Conservation (phyloP, 2,888 invertebrate species). For the Protodeltote pygarga region DNA sequence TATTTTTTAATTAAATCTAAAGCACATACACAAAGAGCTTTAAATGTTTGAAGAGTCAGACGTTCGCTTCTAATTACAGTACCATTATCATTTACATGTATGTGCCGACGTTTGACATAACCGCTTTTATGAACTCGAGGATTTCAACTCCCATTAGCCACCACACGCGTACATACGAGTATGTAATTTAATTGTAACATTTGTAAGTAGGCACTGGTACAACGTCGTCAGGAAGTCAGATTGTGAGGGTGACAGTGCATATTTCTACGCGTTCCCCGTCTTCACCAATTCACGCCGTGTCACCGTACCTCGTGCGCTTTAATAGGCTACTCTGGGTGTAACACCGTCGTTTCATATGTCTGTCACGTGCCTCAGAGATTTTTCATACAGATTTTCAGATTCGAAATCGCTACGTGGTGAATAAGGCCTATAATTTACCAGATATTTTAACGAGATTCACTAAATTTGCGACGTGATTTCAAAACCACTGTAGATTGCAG, state of each 20-base stretch:
- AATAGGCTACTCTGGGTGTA: conserved; percentile 58
- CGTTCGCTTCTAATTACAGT: conserved; percentile 53
- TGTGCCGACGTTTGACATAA: conserved; percentile 51
- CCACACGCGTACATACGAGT: conserved; percentile 39
- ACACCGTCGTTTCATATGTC: conserved; percentile 63
- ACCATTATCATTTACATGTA: conserved; percentile 47
- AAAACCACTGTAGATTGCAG: background rate
- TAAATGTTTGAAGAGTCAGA: conserved; percentile 56
- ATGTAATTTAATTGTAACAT: conserved; percentile 38
- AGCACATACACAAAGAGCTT: conserved; percentile 52
- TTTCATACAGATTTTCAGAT: conserved; percentile 69
- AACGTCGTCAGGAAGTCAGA: conserved; percentile 52
- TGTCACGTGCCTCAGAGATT: conserved; percentile 68
- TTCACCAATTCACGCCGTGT: conserved; percentile 68
- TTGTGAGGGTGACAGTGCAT: conserved; percentile 59
- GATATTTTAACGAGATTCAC: background rate
- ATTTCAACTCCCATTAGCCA: conserved; percentile 38
- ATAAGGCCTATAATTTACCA: conserved; percentile 45
- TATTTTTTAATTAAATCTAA: conserved; percentile 57
- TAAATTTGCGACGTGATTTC: background rate
- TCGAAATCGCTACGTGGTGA: conserved; percentile 64
- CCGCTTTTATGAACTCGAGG: conserved; percentile 47
- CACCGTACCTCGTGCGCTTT: conserved; percentile 65
- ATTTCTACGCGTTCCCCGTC: conserved; percentile 68
- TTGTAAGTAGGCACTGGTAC: conserved; percentile 26